phyloP scores from a whole-genome alignment of 2,113 vertebrate genomes.

The Microtus richardsoni region DNA sequence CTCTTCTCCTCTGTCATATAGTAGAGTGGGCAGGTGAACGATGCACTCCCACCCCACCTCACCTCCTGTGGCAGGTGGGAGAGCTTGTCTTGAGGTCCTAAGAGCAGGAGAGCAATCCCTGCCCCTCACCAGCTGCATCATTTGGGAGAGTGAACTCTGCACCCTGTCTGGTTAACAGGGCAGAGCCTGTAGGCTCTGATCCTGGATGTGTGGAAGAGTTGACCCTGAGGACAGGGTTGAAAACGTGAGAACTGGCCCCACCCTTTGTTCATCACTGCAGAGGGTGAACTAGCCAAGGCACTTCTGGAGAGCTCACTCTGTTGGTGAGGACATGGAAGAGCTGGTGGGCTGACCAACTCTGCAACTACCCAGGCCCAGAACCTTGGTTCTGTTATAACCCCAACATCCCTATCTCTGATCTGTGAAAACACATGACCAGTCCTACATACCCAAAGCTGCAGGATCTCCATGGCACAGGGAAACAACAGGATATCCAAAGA shows the following conservation, averaged over 20 bases:
- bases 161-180: background rate
- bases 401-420: background rate
- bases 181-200: background rate
- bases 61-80: background rate
- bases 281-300: background rate
- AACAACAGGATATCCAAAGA: background rate
- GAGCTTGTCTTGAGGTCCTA: background rate
- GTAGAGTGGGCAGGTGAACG: background rate
- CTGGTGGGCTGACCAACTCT: background rate
- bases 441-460: background rate
- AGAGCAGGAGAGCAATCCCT: background rate
- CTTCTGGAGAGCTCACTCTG: background rate
- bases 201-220: background rate
- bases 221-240: background rate
- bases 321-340: background rate
- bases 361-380: background rate
- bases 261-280: background rate
- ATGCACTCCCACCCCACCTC: background rate
- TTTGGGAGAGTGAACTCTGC: background rate
- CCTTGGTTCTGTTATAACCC: background rate
- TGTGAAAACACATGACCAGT: background rate
- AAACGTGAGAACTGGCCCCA: background rate
- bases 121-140: background rate
- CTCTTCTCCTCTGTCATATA: background rate
- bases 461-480: background rate